Conservation (phyloP, 2,888 invertebrate genomes). For the Drosophila mayaguana region DNA sequence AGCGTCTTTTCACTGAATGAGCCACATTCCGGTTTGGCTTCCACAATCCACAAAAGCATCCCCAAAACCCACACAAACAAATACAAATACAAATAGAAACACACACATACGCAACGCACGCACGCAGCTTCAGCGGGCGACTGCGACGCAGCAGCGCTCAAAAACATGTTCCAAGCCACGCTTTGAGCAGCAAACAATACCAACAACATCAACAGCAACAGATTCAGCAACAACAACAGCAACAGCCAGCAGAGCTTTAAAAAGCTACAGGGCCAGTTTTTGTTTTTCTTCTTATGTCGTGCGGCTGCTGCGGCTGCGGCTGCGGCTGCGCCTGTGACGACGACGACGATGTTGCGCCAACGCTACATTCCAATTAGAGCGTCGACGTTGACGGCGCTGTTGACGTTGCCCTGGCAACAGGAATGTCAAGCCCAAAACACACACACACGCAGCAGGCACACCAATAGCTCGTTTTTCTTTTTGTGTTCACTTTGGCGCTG, state of each 20-base stretch:
- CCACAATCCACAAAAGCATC: constrained; percentile 76
- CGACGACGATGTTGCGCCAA: constrained; percentile 33
- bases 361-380: constrained; percentile 67
- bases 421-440: constrained; percentile 59
- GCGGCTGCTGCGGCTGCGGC: constrained; percentile 47
- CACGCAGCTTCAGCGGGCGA: constrained; percentile 39
- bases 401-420: constrained; percentile 61
- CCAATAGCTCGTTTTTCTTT: constrained; percentile 9
- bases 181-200: constrained; percentile 38
- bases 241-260: constrained; percentile 46
- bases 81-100: constrained; percentile 35
- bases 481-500: constrained; percentile 23
- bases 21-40: constrained; percentile 78
- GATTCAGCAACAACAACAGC: constrained; percentile 16
- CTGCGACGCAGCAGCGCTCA: constrained; percentile 24
- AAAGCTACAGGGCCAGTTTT: constrained; percentile 70
- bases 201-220: constrained; percentile 24
- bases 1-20: constrained; percentile 78
- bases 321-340: constrained; percentile 59
- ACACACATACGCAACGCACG: constrained; percentile 12
- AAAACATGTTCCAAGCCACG: constrained; percentile 71
- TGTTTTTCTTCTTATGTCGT: constrained; percentile 24
- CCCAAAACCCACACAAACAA: constrained; percentile 70
- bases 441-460: constrained; percentile 13
- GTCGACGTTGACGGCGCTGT: constrained; percentile 44